Evolutionary conservation across 2,888 invertebrate species (phyloP), one percentile per base, ranked within the genome.

Genomic region (Drosophila rubida): DNA sequence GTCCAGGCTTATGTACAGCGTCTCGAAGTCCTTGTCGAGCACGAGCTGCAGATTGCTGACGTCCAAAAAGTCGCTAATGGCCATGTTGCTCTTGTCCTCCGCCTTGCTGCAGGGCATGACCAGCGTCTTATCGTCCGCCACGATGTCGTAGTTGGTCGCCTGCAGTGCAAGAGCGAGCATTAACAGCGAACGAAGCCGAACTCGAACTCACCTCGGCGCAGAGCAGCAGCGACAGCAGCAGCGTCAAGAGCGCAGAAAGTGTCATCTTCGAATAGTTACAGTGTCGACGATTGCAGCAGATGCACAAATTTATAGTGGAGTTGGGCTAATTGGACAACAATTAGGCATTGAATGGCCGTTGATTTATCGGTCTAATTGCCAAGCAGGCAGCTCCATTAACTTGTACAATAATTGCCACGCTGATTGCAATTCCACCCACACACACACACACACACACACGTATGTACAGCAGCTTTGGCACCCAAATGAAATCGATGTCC

Each of bases 91-190:
- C 1, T 7, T 22, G 35, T 67, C 46, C 0, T 75, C 71, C 1
- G 32, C n/a, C 7, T 14, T 23, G 16, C 19, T 16, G 13, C 81
- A 82, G 2, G 22, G 4, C 4, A 55, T 9, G 0, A 57, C 5
- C 23, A 78, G 9, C n/a, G 42, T 6, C 5, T 44, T 61, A n/a
- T 84, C 81, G 48, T 79, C 65, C 11, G 16, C 14, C 3, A 66
- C n/a, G 8, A 82, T 1, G 7, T 69, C 69, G 53, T 69, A 81
- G 25, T 27, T 55, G n/a, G n/a, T 14, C 8, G 44, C 32, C 75
- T 78, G 30, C 8, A n/a, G 9, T 13, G 7, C 2, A 16, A 0
- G 2, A 6, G 7, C 27, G 27, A 13, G 9, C 11, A 11, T 4
- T 7, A 25, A 13, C 11, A 25, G 6, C 6, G 2, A 0, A 3